Evolutionary conservation across 2,113 vertebrate genomes (phyloP).

Genomic region (Holacanthus passer): DNA sequence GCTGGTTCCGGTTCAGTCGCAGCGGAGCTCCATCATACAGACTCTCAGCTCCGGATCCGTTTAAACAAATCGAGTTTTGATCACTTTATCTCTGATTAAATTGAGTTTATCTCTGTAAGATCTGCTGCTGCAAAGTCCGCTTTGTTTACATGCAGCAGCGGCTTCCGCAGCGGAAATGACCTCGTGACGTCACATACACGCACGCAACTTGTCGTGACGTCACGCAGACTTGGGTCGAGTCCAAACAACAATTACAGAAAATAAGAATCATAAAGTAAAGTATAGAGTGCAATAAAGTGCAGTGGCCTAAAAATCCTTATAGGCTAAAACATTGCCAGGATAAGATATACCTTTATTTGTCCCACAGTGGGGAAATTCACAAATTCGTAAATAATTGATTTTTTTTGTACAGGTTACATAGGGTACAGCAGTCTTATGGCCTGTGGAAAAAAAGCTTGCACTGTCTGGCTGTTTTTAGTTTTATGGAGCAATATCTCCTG

Average conservation of each 20-base stretch:
- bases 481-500: too few species aligned
- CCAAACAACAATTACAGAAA: not conserved
- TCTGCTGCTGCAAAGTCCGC: not conserved
- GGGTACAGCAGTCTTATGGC: too few species aligned
- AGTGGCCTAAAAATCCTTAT: too few species aligned
- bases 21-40: slow-evolving; percentile 39
- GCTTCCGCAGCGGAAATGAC: slow-evolving; percentile 52
- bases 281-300: too few species aligned
- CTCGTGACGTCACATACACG: slow-evolving; percentile 19
- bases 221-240: not conserved
- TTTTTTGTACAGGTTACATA: too few species aligned
- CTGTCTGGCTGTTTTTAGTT: too few species aligned
- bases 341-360: too few species aligned
- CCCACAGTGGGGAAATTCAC: too few species aligned
- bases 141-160: slow-evolving; percentile 74
- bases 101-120: not conserved
- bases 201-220: too few species aligned
- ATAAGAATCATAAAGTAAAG: not conserved
- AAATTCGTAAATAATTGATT: too few species aligned
- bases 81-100: not conserved
- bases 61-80: accelerated
- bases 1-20: slow-evolving; percentile 47
- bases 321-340: too few species aligned
- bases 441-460: too few species aligned
- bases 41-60: not conserved